Evolutionary conservation across 2,797 vertebrate species (phyloP).

Genomic region (Choloepus didactylus): DNA sequence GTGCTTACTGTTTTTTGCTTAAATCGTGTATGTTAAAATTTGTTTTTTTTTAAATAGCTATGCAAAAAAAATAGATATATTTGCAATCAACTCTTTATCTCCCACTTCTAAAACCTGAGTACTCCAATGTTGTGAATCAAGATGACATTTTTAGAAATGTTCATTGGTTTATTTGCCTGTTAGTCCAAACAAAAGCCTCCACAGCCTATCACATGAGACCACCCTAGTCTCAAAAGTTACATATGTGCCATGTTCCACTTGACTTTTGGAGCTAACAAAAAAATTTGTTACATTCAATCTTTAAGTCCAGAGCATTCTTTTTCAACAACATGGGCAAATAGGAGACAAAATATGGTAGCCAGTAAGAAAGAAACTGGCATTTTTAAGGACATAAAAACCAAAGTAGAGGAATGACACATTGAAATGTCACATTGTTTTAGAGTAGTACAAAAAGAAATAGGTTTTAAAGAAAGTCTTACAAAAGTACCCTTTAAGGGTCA

Average conservation of each 20-base stretch:
- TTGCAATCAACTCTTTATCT: background rate
- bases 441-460: background rate
- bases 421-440: background rate
- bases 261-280: background rate
- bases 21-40: background rate
- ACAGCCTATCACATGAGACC: background rate
- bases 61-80: background rate
- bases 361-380: background rate
- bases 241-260: background rate
- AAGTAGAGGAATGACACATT: background rate
- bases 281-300: background rate
- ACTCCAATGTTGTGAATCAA: background rate
- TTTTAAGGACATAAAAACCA: background rate
- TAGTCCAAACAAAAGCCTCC: background rate
- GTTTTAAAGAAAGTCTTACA: slow-evolving; percentile 45
- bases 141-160: background rate
- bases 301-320: slow-evolving; percentile 54
- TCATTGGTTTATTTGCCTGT: background rate
- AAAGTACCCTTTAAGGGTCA: slow-evolving; percentile 38
- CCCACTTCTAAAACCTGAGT: background rate
- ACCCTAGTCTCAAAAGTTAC: background rate
- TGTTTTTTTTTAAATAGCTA: background rate
- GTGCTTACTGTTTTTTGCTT: background rate
- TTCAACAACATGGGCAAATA: background rate
- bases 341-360: background rate